Conservation (phyloP, 1,140 invertebrate species). For the Oncopodura yosiiana region DNA sequence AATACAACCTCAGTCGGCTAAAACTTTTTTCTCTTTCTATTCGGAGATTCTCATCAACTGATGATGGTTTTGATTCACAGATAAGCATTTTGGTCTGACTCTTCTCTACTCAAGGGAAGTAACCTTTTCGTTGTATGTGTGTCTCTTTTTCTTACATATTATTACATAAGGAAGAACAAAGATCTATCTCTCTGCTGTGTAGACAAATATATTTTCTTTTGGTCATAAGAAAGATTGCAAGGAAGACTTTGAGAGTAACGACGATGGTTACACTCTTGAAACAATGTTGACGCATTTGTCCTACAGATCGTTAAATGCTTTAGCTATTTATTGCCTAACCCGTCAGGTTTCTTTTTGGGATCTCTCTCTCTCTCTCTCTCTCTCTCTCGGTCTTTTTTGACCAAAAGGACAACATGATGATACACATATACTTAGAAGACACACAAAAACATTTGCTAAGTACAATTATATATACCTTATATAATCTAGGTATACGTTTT, state of each 20-base stretch:
- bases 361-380: too few species aligned
- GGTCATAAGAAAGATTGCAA: neutral
- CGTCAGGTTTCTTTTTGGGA: too few species aligned
- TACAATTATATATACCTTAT: too few species aligned
- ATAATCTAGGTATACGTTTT: too few species aligned
- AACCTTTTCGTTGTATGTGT: neutral
- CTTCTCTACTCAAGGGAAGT: neutral
- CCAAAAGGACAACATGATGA: too few species aligned
- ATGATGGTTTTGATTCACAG: conserved; percentile 4
- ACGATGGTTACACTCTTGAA: conserved; percentile 1
- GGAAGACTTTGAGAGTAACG: neutral
- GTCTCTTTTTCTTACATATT: neutral
- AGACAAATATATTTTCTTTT: neutral
- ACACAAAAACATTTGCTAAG: too few species aligned
- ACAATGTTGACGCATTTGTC: conserved; percentile 30
- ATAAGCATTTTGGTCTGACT: conserved; percentile 3
- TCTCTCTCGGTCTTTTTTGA: neutral
- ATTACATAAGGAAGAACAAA: too few species aligned
- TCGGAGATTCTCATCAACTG: conserved; percentile 4
- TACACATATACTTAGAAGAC: too few species aligned
- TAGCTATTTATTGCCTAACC: conserved; percentile 16
- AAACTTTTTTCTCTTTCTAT: neutral
- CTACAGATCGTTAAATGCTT: conserved; percentile 24
- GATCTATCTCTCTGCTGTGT: too few species aligned
- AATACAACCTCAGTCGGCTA: neutral